Evolutionary conservation across 2,797 vertebrate genomes (phyloP), one percentile per base, ranked within the genome.

Genomic region (Gymnoscopelus microlampas): DNA sequence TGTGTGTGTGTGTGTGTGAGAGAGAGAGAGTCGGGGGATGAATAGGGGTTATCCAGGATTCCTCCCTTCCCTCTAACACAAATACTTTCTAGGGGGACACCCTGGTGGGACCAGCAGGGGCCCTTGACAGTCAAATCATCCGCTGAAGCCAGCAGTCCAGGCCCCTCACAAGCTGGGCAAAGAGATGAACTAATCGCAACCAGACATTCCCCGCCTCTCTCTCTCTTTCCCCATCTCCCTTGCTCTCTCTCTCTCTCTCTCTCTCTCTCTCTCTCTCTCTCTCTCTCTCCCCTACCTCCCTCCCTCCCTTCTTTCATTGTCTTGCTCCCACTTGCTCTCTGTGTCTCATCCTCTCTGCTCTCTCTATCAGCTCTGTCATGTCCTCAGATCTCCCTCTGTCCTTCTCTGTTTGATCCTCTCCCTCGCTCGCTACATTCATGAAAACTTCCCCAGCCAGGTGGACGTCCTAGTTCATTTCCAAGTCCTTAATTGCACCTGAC

Each of bases 141-240:
- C 78, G 78, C 70, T 62, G 66, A 89, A 93, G 89, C 87, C 87
- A 92, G 85, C 82, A 85, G 85, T 89, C 92, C 87, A 73, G 74
- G 78, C 86, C 90, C 88, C 88, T 81, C 87, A 93, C 91, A 93
- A 95, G 70, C 87, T 89, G 86, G 86, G 74, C 48, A 53, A 44
- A 15, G 53, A 53, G 72, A 92, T 88, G 88, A 87, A 54, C 65
- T 96, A 95, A 97, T 96, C 94, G 87, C 89, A 94, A 95, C 87
- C 96, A 96, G 94, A 96, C 92, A 85, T 88, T 90, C 87, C 87
- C 66, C 13, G 86, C 66, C 58, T 64, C 66, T 71, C 51, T n/a
- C 47, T 63, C 29, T 29, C 60, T 63, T 23, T 35, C 63, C 55
- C 48, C 58, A 58, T 67, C 60, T 64, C 49, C 74, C 65, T 58